These are phyloP conservation scores for Theropithecus gelada DNA, from an alignment of 2,113 vertebrate species.

Conservation along the genomic window DNA sequence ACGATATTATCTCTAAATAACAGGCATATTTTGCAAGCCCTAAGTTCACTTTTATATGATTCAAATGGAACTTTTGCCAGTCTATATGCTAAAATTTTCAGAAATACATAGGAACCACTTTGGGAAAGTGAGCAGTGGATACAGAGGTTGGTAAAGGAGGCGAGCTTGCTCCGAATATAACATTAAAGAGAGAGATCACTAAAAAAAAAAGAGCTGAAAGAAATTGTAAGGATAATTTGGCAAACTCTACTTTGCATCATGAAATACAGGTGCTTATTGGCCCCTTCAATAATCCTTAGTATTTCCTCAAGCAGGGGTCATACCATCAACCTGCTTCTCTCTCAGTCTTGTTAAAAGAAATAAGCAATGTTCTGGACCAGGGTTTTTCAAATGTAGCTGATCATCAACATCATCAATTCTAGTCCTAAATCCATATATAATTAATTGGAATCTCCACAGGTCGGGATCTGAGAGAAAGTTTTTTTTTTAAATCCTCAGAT, in stretches of 20 bases:
- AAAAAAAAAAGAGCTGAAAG: not conserved
- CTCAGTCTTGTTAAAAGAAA: not conserved
- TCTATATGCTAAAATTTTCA: not conserved
- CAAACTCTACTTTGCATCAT: not conserved
- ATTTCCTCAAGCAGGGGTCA: not conserved
- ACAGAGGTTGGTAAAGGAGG: not conserved
- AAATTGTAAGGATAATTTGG: not conserved
- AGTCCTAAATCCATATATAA: not conserved
- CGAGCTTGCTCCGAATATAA: not conserved
- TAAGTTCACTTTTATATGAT: not conserved
- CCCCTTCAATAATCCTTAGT: not conserved
- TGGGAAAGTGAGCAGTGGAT: not conserved
- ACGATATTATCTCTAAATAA: not conserved
- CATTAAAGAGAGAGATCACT: not conserved
- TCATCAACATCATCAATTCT: not conserved
- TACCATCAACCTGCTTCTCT: not conserved
- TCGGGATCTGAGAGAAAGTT: fast-evolving
- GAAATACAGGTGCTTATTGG: not conserved
- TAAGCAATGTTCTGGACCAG: not conserved
- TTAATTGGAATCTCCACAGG: not conserved
- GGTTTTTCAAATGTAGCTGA: not conserved
- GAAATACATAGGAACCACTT: not conserved
- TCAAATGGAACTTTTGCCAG: not conserved
- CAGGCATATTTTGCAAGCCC: not conserved
- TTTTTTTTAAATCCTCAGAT: not conserved